Base-by-base conservation (phyloP, 1,140 invertebrate genomes). In the Ostrea denselamellosa region DNA sequence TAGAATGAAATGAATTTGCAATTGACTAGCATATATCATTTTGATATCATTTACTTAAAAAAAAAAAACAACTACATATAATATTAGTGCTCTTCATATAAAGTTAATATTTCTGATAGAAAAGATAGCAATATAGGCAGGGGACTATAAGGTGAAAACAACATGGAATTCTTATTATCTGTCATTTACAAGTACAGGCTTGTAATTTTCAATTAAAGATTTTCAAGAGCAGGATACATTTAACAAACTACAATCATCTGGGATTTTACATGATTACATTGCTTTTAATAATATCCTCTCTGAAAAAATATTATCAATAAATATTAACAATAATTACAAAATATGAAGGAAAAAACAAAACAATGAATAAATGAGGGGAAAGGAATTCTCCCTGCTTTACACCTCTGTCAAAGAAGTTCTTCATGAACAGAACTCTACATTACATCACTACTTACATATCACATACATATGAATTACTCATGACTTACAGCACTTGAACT, bases 401-500 rank as follows among this genome's bases (percentile, higher is more conserved):
- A 77, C 68, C 68, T 14, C 68, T 77, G 68, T 28, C 25, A 25
- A 22, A 28, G 10, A 77, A 25, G 14, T 28, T 28, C 25, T 34
- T 3, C 68, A 25, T 28, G 8, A 77, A 28, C 25, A 77, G 68
- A 34, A 14, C 68, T 44, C 25, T 62, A 62, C 56, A 62, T 17
- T 77, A 34, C 28, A 77, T 25, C 14, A 34, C 68, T 77, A 77
- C 68, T 28, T 77, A 77, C 22, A 77, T 77, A 77, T 77, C 68
- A 77, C 68, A 77, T 77, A 25, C 14, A 9, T 14, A 77, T 77
- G 68, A 77, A 25, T 10, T 25, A 25, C 14, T 77, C 28, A 77
- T 77, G 68, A 77, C 68, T 77, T 77, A 77, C 9, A 77, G 68
- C 68, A 77, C 68, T 77, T 77, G 7, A 14, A 28, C 17, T 77